These are phyloP conservation scores for Laupala kohalensis DNA, from an alignment of 1,140 invertebrate species.

Conservation along the genomic window DNA sequence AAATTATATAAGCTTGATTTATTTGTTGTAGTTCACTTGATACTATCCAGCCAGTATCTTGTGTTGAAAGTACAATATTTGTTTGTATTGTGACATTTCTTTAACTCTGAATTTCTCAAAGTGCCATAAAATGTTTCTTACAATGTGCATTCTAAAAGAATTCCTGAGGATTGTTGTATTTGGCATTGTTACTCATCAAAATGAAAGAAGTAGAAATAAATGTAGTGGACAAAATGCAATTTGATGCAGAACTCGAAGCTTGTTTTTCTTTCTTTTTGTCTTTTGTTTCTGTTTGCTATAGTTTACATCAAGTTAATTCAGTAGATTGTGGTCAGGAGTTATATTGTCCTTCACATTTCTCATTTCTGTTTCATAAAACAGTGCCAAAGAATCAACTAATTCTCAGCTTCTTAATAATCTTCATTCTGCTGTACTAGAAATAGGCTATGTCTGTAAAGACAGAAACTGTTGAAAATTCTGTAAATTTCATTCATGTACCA, in stretches of 20 bases:
- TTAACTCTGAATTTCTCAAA: constrained; percentile 3
- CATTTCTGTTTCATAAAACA: neutral
- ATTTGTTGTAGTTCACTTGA: neutral
- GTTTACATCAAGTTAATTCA: neutral
- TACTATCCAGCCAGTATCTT: neutral
- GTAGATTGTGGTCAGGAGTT: neutral
- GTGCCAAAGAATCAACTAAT: neutral
- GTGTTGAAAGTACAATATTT: neutral
- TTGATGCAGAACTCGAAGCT: neutral
- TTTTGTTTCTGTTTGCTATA: neutral
- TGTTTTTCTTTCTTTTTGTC: neutral
- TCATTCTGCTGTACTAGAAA: constrained; percentile 6
- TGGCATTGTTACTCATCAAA: neutral
- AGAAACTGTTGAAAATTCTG: neutral
- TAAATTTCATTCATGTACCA: constrained; percentile 9
- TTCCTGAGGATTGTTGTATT: neutral
- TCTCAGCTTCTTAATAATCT: neutral
- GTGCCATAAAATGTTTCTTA: constrained; percentile 1
- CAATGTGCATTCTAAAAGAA: neutral
- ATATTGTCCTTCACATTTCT: neutral
- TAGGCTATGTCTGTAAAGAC: constrained; percentile 6
- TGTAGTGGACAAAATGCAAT: neutral
- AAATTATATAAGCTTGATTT: neutral
- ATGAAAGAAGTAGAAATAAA: neutral
- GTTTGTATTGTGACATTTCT: constrained; percentile 1